Conservation (phyloP, 2,888 invertebrate species). For the Pogonocherus hispidulus region DNA sequence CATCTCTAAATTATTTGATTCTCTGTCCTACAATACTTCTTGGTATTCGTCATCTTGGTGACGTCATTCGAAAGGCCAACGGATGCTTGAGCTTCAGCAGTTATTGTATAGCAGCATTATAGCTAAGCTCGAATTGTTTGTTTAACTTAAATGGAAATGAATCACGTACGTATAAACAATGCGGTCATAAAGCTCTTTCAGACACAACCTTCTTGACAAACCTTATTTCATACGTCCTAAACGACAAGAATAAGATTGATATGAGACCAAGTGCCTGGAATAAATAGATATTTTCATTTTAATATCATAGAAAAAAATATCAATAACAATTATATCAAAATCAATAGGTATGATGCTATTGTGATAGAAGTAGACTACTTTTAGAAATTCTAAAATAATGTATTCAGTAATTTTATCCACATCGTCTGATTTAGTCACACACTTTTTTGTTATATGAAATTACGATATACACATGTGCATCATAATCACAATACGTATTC, state of each 20-base stretch:
- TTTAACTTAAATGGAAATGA: constrained; percentile 13
- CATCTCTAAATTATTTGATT: neutral
- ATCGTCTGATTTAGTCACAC: neutral
- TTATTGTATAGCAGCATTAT: too few relatives aligned
- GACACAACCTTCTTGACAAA: neutral
- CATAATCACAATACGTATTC: neutral
- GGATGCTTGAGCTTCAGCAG: constrained; percentile 5
- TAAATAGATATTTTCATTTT: too few relatives aligned
- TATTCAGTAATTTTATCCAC: neutral
- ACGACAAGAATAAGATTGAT: neutral
- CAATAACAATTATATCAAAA: too few relatives aligned
- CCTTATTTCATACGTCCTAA: neutral
- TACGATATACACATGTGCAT: neutral
- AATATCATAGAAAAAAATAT: too few relatives aligned
- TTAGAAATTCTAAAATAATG: neutral
- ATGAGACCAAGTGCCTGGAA: neutral
- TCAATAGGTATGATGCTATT: too few relatives aligned
- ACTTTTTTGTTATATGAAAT: neutral
- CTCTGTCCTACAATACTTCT: neutral
- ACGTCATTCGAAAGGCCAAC: constrained; percentile 18
- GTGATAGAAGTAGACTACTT: too few relatives aligned
- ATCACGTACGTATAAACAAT: constrained; percentile 5
- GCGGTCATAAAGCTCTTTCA: neutral
- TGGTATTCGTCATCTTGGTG: neutral
- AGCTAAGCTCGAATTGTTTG: neutral